Evolutionary conservation across 1,140 invertebrate species (phyloP).

Genomic region (Ceratoteleas bidentatus): DNA sequence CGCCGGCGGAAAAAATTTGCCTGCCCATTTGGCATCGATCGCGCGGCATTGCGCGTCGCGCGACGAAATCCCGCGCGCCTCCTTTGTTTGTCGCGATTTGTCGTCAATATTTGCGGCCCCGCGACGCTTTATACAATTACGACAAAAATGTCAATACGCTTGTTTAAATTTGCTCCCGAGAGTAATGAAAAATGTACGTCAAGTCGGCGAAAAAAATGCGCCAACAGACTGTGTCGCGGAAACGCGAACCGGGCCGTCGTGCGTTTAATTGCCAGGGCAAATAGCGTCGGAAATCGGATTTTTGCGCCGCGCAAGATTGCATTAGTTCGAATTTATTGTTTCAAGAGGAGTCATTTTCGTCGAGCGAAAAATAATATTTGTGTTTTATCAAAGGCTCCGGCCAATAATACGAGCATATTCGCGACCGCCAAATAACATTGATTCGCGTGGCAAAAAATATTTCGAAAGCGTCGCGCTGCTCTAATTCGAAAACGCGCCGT

Average conservation of each 20-base stretch:
- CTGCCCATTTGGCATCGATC: neutral
- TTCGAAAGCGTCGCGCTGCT: neutral
- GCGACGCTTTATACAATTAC: constrained; percentile 40
- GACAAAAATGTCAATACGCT: constrained; percentile 19
- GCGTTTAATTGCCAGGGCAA: neutral
- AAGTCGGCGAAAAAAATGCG: neutral
- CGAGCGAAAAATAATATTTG: neutral
- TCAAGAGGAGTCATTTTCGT: neutral
- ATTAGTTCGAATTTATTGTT: neutral
- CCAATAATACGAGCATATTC: neutral
- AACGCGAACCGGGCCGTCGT: neutral
- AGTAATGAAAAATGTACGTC: constrained; percentile 1
- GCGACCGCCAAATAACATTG: neutral
- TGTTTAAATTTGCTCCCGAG: constrained; percentile 12
- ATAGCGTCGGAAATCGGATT: neutral
- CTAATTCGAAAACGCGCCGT: neutral
- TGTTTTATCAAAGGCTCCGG: neutral
- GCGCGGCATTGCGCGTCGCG: too few species aligned
- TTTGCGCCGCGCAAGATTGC: neutral
- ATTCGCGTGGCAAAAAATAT: neutral
- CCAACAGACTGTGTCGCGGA: too few species aligned
- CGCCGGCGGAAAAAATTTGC: constrained; percentile 3
- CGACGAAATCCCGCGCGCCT: neutral
- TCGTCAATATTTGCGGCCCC: constrained; percentile 11
- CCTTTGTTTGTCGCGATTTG: constrained; percentile 8